Conservation (phyloP, 2,797 vertebrate genomes). For the Cottoperca gobio region DNA sequence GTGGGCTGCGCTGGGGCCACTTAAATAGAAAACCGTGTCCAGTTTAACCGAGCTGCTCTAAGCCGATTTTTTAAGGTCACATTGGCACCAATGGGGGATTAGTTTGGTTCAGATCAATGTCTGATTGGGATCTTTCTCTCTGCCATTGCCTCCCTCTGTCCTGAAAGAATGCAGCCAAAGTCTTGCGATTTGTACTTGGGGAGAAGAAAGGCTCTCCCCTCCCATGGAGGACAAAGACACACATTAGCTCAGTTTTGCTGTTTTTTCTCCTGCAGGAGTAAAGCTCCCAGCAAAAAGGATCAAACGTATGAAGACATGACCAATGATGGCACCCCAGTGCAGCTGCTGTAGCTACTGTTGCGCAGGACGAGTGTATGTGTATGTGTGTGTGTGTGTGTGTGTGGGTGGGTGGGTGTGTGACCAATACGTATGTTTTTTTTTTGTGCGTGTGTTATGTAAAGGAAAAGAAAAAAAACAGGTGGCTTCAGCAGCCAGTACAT, state of each 20-base stretch:
- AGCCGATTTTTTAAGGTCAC: conserved; percentile 89
- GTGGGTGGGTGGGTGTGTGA: conserved; percentile 11
- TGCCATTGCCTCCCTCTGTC: conserved; percentile 82
- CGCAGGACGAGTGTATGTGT: conserved; percentile 33
- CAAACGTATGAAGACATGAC: conserved; percentile 82
- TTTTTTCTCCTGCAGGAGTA: conserved; percentile 79
- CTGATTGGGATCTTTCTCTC: conserved; percentile 87
- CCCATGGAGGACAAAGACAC: conserved; percentile 84
- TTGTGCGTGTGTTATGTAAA: conserved; percentile 32
- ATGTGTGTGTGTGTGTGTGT: conserved; percentile 21
- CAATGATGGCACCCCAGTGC: conserved; percentile 74
- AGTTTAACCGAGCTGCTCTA: conserved; percentile 87
- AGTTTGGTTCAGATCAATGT: conserved; percentile 88
- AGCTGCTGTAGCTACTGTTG: conserved; percentile 74
- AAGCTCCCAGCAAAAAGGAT: conserved; percentile 79
- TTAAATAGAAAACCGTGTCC: conserved; percentile 85
- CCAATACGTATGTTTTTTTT: conserved; percentile 11
- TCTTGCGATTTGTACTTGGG: conserved; percentile 86
- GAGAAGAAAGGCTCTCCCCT: conserved; percentile 83
- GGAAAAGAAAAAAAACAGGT: conserved; percentile 57
- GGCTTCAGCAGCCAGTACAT: conserved; percentile 46
- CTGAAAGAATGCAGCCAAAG: conserved; percentile 82
- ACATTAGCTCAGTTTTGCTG: conserved; percentile 89
- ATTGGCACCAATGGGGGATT: conserved; percentile 89
- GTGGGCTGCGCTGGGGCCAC: conserved; percentile 75